These are phyloP conservation scores for Stigmatopora nigra DNA, from an alignment of 2,113 vertebrate species.

Conservation along the genomic window DNA sequence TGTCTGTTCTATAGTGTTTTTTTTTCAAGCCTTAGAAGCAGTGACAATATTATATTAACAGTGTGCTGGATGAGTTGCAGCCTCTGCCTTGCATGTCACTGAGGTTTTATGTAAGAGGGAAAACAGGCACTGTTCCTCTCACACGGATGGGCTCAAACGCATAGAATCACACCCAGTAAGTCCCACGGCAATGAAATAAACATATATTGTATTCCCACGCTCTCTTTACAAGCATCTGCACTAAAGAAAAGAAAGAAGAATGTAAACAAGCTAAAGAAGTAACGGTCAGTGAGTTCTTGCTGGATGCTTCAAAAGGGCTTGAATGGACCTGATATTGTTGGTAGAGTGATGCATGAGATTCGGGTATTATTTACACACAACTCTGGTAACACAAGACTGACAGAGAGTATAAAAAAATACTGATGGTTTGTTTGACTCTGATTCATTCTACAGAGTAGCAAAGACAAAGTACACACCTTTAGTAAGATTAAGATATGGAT, in stretches of 20 bases:
- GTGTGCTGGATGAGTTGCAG: conserved; percentile 38
- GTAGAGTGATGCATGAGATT: conserved; percentile 28
- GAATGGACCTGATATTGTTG: conserved; percentile 25
- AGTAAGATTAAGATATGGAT: neutral
- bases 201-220: conserved; percentile 19
- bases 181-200: conserved; percentile 37
- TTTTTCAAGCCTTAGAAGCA: conserved; percentile 25
- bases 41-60: conserved; percentile 46
- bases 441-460: neutral
- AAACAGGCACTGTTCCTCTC: conserved; percentile 22
- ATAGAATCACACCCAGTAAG: conserved; percentile 23
- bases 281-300: conserved; percentile 12
- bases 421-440: conserved; percentile 5
- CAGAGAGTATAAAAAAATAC: conserved; percentile 5
- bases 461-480: neutral
- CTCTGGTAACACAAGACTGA: conserved; percentile 13
- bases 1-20: neutral
- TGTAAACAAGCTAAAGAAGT: conserved; percentile 30
- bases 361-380: conserved; percentile 32
- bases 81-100: conserved; percentile 40
- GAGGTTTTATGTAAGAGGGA: conserved; percentile 53
- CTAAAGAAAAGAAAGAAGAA: neutral
- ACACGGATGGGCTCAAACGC: conserved; percentile 2
- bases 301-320: conserved; percentile 22
- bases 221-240: conserved; percentile 1